A percentile compares a stretch with the other conserved stretches of the same genome.
Evolutionary conservation across 2,797 vertebrate species (phyloP).

Genomic region (Parauchenoglanis ngamensis): DNA sequence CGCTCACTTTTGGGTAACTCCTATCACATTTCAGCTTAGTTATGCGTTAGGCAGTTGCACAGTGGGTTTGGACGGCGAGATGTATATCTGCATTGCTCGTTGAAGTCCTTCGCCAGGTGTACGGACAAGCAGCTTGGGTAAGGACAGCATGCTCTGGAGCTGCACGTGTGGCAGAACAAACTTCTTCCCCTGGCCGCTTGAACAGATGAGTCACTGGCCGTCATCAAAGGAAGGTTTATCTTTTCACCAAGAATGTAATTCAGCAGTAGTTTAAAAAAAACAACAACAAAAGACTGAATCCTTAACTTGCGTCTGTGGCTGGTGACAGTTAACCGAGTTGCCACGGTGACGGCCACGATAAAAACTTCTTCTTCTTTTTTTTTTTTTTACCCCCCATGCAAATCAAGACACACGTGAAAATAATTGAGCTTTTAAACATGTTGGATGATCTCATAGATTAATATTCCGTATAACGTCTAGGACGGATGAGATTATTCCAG

Average conservation of each 20-base stretch:
- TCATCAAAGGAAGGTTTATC: not conserved
- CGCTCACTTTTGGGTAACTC: not conserved
- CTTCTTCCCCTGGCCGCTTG: not conserved
- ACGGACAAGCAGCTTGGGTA: not conserved
- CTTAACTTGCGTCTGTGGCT: not conserved
- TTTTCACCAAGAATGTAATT: not conserved
- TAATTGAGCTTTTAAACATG: not conserved
- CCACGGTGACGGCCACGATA: not conserved
- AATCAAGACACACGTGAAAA: not conserved
- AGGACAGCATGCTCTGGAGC: not conserved
- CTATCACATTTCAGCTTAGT: not conserved
- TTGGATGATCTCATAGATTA: not conserved
- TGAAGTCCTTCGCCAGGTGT: not conserved
- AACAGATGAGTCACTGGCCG: not conserved
- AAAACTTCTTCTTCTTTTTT: not conserved
- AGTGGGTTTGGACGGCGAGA: not conserved
- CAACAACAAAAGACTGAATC: no score
- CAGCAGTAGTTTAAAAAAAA: not conserved
- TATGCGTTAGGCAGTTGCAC: not conserved
- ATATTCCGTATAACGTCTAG: not conserved
- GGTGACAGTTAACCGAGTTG: not conserved
- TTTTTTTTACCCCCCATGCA: not conserved
- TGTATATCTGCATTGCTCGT: not conserved
- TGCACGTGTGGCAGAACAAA: not conserved
- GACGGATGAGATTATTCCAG: not conserved